Evolutionary conservation across 2,113 vertebrate species (phyloP), one percentile per base, ranked within the genome.

Genomic region (Oreochromis niloticus): DNA sequence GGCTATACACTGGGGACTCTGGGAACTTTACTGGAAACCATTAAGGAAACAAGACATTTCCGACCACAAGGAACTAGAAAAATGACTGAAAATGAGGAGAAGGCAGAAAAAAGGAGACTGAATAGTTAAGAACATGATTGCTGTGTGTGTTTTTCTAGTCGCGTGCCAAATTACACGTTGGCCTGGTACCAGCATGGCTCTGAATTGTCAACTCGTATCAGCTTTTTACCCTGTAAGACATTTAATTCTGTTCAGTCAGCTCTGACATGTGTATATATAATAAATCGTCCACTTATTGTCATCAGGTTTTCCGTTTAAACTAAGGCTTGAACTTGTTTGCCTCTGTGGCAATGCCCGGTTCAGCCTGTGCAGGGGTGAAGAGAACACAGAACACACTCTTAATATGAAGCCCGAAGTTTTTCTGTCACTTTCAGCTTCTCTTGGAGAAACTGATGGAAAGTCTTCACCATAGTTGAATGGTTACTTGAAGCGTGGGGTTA

Each of bases 1-100:
- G 85, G 83, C 83, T 94, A 87, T 89, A 87, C 91, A 16, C 90
- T 84, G 36, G 93, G 94, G 92, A 95, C 94, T 94, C 88, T 89
- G 86, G 82, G 87, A 95, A 89, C 92, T 90, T 93, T 93, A 94
- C 95, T 96, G 95, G 95, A 96, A 96, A 59, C 92, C 86, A 96
- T 97, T 96, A 95, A 95, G 94, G 94, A 94, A 96, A 95, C 94
- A 92, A 94, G 94, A 96, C 91, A 93, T 96, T 95, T 96, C 95
- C 93, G 92, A 95, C 94, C 92, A 75, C 95, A 96, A 86, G 90
- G 91, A 94, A 83, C 86, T 73, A 87, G 80, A 86, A 87, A 92
- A 92, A 87, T 86, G 36, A 68, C 83, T 88, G 68, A 85, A 90
- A 94, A 88, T 89, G 75, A 92, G 68, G 43, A 85, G 81, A 84